phyloP scores from a whole-genome alignment of 35 echinoderm and acorn worm species.

The Chiridota heheva region DNA sequence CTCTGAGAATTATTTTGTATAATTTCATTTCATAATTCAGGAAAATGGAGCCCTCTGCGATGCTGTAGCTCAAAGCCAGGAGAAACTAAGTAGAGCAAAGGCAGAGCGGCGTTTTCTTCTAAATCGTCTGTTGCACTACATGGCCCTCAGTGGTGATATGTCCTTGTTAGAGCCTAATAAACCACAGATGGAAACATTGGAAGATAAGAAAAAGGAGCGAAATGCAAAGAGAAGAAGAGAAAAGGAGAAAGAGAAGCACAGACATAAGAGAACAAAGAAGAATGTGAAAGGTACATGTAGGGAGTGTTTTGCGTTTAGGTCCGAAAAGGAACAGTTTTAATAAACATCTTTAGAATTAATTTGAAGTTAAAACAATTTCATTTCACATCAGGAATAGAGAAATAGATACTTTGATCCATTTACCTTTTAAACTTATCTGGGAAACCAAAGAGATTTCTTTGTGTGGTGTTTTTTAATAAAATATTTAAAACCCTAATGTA shows the following conservation, averaged over 20 bases:
- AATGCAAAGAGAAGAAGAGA: constrained; percentile 53
- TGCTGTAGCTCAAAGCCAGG: constrained; percentile 9
- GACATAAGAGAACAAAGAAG: constrained; percentile 41
- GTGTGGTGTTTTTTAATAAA: too few relatives aligned
- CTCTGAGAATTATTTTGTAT: not conserved
- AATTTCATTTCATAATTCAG: constrained; percentile 24
- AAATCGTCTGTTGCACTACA: constrained; percentile 43
- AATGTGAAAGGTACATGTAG: constrained; percentile 29
- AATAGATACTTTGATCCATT: too few relatives aligned
- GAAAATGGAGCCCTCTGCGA: constrained; percentile 61
- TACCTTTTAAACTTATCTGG: too few relatives aligned
- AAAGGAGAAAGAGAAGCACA: not conserved
- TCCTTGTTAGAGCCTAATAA: constrained; percentile 27
- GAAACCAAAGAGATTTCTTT: too few relatives aligned
- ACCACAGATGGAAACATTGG: not conserved
- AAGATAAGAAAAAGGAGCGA: constrained; percentile 26
- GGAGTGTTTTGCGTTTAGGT: not conserved
- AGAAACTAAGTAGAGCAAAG: constrained; percentile 25
- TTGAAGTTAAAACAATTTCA: too few relatives aligned
- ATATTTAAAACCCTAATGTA: too few relatives aligned
- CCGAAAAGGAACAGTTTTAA: too few relatives aligned
- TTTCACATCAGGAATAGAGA: too few relatives aligned
- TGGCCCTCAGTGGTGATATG: constrained; percentile 35
- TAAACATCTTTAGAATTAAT: too few relatives aligned
- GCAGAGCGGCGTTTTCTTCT: constrained; percentile 46